Percentiles rank a stretch among this genome's conserved stretches.
These are phyloP conservation scores for Sinopyrophorus schimmeli DNA, from an alignment of 2,888 invertebrate genomes.

Conservation along the genomic window DNA sequence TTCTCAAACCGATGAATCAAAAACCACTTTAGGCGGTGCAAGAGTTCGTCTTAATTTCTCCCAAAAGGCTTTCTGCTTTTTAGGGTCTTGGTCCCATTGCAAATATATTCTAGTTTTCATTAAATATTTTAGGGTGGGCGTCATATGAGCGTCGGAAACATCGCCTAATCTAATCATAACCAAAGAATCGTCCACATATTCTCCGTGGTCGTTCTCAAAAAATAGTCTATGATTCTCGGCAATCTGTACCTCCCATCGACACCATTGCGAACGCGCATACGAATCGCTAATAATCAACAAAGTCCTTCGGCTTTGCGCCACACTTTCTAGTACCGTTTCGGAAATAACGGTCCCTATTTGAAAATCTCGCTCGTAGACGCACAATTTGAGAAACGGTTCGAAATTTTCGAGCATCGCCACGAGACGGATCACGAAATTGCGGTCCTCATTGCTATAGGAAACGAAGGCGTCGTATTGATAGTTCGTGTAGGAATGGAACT, in stretches of 20 bases:
- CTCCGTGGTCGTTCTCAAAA: conserved; percentile 57
- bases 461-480: conserved; percentile 65
- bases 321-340: conserved; percentile 67
- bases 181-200: conserved; percentile 61
- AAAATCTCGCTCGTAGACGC: conserved; percentile 72
- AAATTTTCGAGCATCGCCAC: conserved; percentile 64
- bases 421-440: conserved; percentile 64
- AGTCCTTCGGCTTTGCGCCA: conserved; percentile 66
- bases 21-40: conserved; percentile 31
- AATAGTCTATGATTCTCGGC: conserved; percentile 68
- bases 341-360: conserved; percentile 66
- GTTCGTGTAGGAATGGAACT: conserved; percentile 42
- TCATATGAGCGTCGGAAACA: conserved; percentile 60
- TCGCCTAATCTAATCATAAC: conserved; percentile 66
- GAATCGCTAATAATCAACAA: conserved; percentile 68
- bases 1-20: conserved; percentile 15
- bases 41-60: conserved; percentile 46
- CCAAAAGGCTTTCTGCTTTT: conserved; percentile 51
- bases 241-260: conserved; percentile 70
- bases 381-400: conserved; percentile 64
- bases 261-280: conserved; percentile 74
- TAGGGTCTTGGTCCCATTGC: conserved; percentile 60
- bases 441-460: conserved; percentile 64
- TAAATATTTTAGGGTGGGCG: conserved; percentile 64
- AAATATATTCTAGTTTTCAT: conserved; percentile 68